Evolutionary conservation across 1,140 invertebrate species (phyloP), one percentile per base, ranked within the genome.

Genomic region (silkworm (Bombyx mori)): DNA sequence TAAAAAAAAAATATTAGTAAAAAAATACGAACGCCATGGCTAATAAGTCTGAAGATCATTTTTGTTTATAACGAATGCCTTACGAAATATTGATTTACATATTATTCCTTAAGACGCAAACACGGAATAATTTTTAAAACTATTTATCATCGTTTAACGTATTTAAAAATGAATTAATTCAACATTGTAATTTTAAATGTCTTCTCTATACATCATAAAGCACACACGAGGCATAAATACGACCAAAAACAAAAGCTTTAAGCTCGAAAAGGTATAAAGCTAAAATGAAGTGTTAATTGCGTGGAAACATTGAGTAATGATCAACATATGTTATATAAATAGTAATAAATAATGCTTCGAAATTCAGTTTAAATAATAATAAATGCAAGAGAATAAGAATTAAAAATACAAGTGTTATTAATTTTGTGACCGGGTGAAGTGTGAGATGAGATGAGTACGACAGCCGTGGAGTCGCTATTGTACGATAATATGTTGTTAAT

Each of bases 291-390:
- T 86, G 83, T 86, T 86, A 86, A 86, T 86, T 82, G 75, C 79
- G 68, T 82, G 71, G 76, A 80, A 75, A 83, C 83, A 85, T 86
- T 86, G 83, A 86, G 82, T 81, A 85, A 86, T 86, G 80, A 82
- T 86, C 82, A 83, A 81, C 83, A 85, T 86, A 85, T 78, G 77
- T 81, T 86, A 86, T 85, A 86, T 86, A 86, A 86, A 86, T 86
- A 86, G 75, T 82, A 74, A 86, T 85, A 86, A 86, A 85, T 86
- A 83, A 81, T 77, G 68, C 60, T 70, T 79, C 79, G 77, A 83
- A 82, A 83, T 83, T 82, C 79, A 83, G 80, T 83, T 85, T 86
- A 86, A 86, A 83, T 85, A 86, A 86, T 86, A 86, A 86, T 83
- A 86, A 86, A 79, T 84, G 77, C 77, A 82, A 77, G 77, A 75